Conservation (phyloP, 2,888 invertebrate species). For the Ischnura elegans region DNA sequence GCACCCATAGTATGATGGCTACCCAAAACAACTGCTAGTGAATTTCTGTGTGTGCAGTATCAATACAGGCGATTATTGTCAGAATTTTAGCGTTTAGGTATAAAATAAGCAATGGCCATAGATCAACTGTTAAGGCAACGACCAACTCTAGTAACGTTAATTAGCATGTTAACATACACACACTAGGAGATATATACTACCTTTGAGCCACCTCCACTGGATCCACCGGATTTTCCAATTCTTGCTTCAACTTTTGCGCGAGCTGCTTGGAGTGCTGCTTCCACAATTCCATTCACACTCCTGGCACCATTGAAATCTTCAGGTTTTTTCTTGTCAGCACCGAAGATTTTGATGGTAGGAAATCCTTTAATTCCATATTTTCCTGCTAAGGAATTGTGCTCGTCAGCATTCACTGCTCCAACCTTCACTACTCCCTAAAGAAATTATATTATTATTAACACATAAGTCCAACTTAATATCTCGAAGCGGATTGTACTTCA, state of each 20-base stretch:
- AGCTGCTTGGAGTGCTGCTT: slow-evolving; percentile 89
- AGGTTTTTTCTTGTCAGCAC: slow-evolving; percentile 89
- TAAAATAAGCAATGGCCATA: no score
- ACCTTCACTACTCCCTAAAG: slow-evolving; percentile 93
- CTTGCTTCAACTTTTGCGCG: slow-evolving; percentile 86
- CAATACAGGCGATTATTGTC: no score
- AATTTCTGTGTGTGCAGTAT: no score
- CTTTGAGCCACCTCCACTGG: slow-evolving; percentile 69
- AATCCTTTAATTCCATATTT: slow-evolving; percentile 93
- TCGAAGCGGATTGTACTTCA: no score
- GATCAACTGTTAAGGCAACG: no score
- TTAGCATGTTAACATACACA: no score
- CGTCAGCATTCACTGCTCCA: slow-evolving; percentile 95
- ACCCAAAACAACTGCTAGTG: no score
- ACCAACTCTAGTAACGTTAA: no score
- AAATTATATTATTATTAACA: slow-evolving; percentile 68
- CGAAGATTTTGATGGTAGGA: slow-evolving; percentile 98
- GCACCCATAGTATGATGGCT: no score
- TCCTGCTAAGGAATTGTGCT: slow-evolving; percentile 89
- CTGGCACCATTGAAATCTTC: slow-evolving; percentile 91
- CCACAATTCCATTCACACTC: slow-evolving; percentile 91
- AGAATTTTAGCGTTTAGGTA: no score
- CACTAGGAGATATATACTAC: background rate
- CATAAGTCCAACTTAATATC: no score
- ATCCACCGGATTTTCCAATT: slow-evolving; percentile 79